phyloP scores from a whole-genome alignment of 2,113 vertebrate genomes.

The Brachionichthys hirsutus region DNA sequence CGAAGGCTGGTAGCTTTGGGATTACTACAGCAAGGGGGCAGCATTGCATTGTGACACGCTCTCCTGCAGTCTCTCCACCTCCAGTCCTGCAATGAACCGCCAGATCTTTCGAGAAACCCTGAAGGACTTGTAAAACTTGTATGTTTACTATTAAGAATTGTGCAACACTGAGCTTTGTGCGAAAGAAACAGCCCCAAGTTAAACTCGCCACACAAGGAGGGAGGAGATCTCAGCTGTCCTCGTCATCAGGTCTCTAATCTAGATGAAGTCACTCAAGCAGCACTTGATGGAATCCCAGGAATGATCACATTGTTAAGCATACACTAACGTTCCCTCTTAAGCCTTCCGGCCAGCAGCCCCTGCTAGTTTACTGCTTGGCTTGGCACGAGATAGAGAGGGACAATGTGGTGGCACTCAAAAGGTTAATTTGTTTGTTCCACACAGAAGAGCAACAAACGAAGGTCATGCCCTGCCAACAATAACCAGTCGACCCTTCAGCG shows the following conservation, averaged over 20 bases:
- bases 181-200: slow-evolving; percentile 6
- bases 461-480: slow-evolving; percentile 58
- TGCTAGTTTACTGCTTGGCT: slow-evolving; percentile 48
- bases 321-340: slow-evolving; percentile 37
- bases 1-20: too few species aligned
- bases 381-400: slow-evolving; percentile 43
- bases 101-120: neutral
- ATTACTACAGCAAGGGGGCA: slow-evolving; percentile 60
- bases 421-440: slow-evolving; percentile 63
- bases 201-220: too few species aligned
- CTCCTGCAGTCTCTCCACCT: too few species aligned
- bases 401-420: slow-evolving; percentile 51
- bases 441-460: slow-evolving; percentile 57
- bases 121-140: slow-evolving; percentile 34
- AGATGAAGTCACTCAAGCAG: slow-evolving; percentile 53
- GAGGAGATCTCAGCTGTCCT: slow-evolving; percentile 7
- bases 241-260: slow-evolving; percentile 20
- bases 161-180: slow-evolving; percentile 21
- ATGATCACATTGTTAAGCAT: slow-evolving; percentile 67
- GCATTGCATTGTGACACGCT: slow-evolving; percentile 38
- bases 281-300: slow-evolving; percentile 69
- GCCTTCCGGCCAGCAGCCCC: slow-evolving; percentile 1
- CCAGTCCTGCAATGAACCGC: neutral
- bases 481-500: slow-evolving; percentile 12
- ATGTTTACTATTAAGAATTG: slow-evolving; percentile 10